These are phyloP conservation scores for Archips xylosteana DNA, from an alignment of 2,888 invertebrate genomes.

Conservation along the genomic window DNA sequence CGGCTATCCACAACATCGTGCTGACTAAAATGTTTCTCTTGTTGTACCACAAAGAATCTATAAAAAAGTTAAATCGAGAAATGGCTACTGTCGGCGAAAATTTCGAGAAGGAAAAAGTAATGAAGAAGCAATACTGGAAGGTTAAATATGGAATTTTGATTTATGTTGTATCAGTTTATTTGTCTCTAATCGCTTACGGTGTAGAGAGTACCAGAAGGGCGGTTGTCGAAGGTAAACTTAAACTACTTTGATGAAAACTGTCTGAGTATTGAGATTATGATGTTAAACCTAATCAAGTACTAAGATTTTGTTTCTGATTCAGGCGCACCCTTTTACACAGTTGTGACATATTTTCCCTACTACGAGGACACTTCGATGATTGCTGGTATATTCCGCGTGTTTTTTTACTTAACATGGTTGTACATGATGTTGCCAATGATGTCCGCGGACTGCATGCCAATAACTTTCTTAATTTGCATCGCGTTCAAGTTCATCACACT, in stretches of 20 bases:
- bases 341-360: slow-evolving; percentile 72
- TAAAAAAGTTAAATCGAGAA: slow-evolving; percentile 72
- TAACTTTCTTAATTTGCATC: slow-evolving; percentile 69
- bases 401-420: slow-evolving; percentile 74
- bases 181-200: slow-evolving; percentile 69
- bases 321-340: slow-evolving; percentile 76
- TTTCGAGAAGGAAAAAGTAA: slow-evolving; percentile 64
- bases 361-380: slow-evolving; percentile 64
- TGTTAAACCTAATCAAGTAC: neutral
- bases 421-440: slow-evolving; percentile 81
- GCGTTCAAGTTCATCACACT: slow-evolving; percentile 72
- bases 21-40: slow-evolving; percentile 72
- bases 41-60: slow-evolving; percentile 69
- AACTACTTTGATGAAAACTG: slow-evolving; percentile 38
- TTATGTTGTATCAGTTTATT: slow-evolving; percentile 70
- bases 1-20: slow-evolving; percentile 75
- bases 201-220: slow-evolving; percentile 68
- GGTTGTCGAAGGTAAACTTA: slow-evolving; percentile 64
- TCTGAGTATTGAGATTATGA: neutral
- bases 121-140: slow-evolving; percentile 70
- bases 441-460: slow-evolving; percentile 76
- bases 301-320: slow-evolving; percentile 35
- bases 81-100: slow-evolving; percentile 67
- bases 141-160: slow-evolving; percentile 65
- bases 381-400: slow-evolving; percentile 65